phyloP scores from a whole-genome alignment of 2,797 vertebrate species.

The Macropodus opercularis region DNA sequence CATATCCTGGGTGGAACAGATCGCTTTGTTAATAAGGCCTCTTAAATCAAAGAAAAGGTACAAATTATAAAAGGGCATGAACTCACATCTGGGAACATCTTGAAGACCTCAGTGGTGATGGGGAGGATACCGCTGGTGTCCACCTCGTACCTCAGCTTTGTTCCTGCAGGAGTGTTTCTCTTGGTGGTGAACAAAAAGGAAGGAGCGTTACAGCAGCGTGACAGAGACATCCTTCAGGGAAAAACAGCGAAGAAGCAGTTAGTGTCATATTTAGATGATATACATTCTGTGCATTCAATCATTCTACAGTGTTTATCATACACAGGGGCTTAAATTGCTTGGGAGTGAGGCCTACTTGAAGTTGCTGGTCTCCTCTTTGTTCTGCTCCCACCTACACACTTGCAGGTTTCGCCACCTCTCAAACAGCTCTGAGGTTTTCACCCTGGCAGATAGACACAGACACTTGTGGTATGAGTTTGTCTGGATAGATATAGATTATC shows the following conservation, averaged over 20 bases:
- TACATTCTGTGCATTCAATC: no score
- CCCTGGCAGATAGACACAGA: constrained; percentile 82
- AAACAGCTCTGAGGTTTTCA: constrained; percentile 96
- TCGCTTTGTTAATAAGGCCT: background rate
- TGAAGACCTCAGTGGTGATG: constrained; percentile 93
- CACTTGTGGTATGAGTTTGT: constrained; percentile 53
- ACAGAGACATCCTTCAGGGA: constrained; percentile 84
- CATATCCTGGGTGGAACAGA: constrained; percentile 88
- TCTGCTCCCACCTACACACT: constrained; percentile 95
- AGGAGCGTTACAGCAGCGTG: constrained; percentile 95
- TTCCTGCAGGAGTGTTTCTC: constrained; percentile 94
- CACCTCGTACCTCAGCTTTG: constrained; percentile 95
- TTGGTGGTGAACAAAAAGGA: constrained; percentile 97
- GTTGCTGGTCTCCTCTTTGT: constrained; percentile 88
- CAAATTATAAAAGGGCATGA: background rate
- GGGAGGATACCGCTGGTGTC: constrained; percentile 94
- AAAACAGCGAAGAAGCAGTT: constrained; percentile 16
- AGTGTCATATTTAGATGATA: no score
- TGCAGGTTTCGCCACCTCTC: constrained; percentile 96
- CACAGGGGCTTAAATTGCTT: no score
- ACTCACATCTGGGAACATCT: constrained; percentile 97
- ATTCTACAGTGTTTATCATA: no score
- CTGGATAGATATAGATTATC: no score
- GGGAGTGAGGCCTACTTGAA: constrained; percentile 88
- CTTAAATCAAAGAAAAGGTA: background rate